Conservation (phyloP, 2,888 invertebrate species). For the Agapostemon virescens region DNA sequence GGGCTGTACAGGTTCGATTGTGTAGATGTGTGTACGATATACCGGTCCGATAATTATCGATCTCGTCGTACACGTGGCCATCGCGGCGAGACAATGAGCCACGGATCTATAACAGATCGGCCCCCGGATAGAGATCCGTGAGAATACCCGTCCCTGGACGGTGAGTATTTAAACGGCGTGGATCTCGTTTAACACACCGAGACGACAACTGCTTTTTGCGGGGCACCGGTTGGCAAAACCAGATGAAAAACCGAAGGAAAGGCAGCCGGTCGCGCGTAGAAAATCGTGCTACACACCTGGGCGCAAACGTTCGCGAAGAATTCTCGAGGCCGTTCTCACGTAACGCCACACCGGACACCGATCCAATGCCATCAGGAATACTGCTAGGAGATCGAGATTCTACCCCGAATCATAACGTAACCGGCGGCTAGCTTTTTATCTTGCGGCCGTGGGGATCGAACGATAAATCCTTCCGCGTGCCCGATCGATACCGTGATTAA, state of each 20-base stretch:
- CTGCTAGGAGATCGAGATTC: constrained; percentile 17
- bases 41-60: constrained; percentile 1
- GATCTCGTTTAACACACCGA: constrained; percentile 20
- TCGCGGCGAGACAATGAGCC: background rate
- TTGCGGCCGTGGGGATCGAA: background rate
- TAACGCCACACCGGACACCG: constrained; percentile 35
- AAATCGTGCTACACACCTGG: constrained; percentile 19
- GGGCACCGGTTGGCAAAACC: constrained; percentile 14
- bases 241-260: constrained; percentile 42
- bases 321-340: constrained; percentile 49
- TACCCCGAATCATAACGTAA: constrained; percentile 27
- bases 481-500: background rate
- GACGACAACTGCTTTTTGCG: constrained; percentile 14
- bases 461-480: constrained; percentile 12
- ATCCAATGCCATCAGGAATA: constrained; percentile 40
- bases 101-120: constrained; percentile 10
- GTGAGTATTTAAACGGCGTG: background rate
- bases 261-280: constrained; percentile 22
- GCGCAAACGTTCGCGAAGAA: constrained; percentile 28
- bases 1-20: too few species aligned
- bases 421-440: background rate
- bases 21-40: constrained; percentile 6
- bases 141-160: background rate
- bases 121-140: constrained; percentile 6
- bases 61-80: background rate